These are phyloP conservation scores for Lasioglossum pauxillum DNA, from an alignment of 2,888 invertebrate species.

Conservation along the genomic window DNA sequence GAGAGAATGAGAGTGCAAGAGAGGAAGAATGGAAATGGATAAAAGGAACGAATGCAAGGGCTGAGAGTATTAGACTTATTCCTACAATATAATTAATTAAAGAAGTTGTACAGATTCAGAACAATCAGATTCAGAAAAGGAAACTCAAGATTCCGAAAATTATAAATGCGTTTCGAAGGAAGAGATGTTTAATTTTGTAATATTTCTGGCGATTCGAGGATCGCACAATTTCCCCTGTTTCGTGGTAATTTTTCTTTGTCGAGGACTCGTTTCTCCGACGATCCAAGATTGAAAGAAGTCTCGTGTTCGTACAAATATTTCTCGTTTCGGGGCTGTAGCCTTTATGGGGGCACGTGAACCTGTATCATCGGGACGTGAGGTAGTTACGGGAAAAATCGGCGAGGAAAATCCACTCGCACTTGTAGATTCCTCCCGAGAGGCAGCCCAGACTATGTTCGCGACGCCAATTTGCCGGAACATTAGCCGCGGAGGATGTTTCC, in stretches of 20 bases:
- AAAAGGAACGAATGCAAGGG: no score
- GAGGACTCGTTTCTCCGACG: no score
- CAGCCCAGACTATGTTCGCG: slow-evolving; percentile 77
- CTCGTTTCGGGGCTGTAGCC: slow-evolving; percentile 30
- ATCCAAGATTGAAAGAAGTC: background rate
- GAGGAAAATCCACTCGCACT: slow-evolving; percentile 67
- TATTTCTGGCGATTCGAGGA: background rate
- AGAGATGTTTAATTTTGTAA: background rate
- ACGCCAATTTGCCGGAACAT: slow-evolving; percentile 83
- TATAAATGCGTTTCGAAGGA: background rate
- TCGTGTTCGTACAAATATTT: slow-evolving; percentile 51
- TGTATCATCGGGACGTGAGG: slow-evolving; percentile 77
- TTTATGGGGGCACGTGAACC: slow-evolving; percentile 48
- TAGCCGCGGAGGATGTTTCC: slow-evolving; percentile 79
- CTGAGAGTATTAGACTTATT: no score
- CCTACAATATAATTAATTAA: background rate
- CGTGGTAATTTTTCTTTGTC: no score
- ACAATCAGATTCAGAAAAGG: background rate
- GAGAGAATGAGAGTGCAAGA: no score
- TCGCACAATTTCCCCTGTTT: background rate
- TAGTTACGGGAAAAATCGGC: slow-evolving; percentile 76
- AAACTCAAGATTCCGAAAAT: background rate
- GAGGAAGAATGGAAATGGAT: no score
- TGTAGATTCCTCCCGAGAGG: slow-evolving; percentile 79
- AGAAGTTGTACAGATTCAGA: background rate